Base-by-base conservation (phyloP, 2,888 invertebrate genomes). In the Watsonalla binaria region DNA sequence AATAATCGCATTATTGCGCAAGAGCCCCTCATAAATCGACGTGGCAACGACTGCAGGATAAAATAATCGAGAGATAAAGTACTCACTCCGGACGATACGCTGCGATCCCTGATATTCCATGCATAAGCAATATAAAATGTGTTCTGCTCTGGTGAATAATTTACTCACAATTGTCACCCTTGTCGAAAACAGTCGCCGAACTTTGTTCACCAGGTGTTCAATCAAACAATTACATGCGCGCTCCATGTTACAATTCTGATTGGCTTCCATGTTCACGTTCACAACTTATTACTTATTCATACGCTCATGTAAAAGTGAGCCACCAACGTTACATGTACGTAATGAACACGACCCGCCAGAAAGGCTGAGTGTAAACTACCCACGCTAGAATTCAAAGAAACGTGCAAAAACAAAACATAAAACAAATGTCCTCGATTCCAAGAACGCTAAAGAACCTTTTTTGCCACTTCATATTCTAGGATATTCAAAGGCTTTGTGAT, bases 81-180 rank as follows among this genome's bases (percentile, higher is more conserved):
- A 69, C 69, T 70, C 74, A 62, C 62, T 62, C 59, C 70, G 70
- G 72, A 66, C 71, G 68, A 63, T 66, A 60, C 72, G 63, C 58
- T 61, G 55, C 57, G 70, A 70, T 69, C 72, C 73, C 77, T 74
- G 78, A 80, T 80, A 79, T 82, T 80, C 74, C 81, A 84, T 84
- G 82, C 78, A 82, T 82, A 81, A 80, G 80, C 79, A 80, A 84
- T 82, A 82, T 82, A 80, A 78, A 80, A 79, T 78, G 75, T 78
- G 80, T 76, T 80, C 70, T 74, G 72, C 72, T 73, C 66, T 72
- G 70, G 72, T 86, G 82, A 87, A 88, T 87, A 82, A 86, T 85
- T 87, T 86, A 86, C 79, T 73, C 70, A 63, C 74, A 71, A 81
- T 79, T 82, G 80, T 80, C 80, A 74, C 76, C 74, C 70, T 65